phyloP scores from a whole-genome alignment of 2,888 invertebrate genomes.

The Hoplodrina ambigua region DNA sequence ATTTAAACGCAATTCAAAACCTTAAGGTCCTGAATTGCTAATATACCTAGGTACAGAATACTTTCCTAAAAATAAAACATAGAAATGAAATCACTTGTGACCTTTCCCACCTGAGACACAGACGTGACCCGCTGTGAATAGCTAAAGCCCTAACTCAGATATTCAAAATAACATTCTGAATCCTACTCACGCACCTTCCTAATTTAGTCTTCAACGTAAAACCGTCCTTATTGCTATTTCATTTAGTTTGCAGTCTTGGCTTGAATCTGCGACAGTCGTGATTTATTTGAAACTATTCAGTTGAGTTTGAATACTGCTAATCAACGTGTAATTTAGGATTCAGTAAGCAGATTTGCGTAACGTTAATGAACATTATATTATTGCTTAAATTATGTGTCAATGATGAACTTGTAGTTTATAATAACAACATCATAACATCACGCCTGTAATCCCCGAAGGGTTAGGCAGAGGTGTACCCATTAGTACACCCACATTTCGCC shows the following conservation, averaged over 20 bases:
- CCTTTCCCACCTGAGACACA: constrained; percentile 10
- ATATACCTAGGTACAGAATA: background rate
- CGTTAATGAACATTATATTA: constrained; percentile 10
- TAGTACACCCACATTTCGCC: too few relatives aligned
- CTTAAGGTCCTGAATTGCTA: background rate
- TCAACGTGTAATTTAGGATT: constrained; percentile 41
- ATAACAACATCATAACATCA: too few relatives aligned
- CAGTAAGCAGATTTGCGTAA: constrained; percentile 11
- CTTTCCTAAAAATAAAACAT: background rate
- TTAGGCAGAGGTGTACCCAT: too few relatives aligned
- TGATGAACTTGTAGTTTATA: background rate
- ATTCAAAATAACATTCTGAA: constrained; percentile 46
- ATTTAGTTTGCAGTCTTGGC: background rate
- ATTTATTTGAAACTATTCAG: constrained; percentile 36
- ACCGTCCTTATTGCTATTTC: background rate
- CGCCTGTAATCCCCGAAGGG: too few relatives aligned
- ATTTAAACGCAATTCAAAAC: background rate
- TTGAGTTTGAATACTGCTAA: constrained; percentile 39
- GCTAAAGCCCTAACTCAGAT: constrained; percentile 44
- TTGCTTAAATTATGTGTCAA: background rate
- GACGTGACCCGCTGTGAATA: constrained; percentile 33
- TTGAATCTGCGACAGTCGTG: constrained; percentile 9
- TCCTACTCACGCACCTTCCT: constrained; percentile 31
- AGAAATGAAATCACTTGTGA: constrained; percentile 4
- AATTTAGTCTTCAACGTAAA: constrained; percentile 24